Evolutionary conservation across 2,113 vertebrate species (phyloP).

Genomic region (Gallinago paraguaiae): DNA sequence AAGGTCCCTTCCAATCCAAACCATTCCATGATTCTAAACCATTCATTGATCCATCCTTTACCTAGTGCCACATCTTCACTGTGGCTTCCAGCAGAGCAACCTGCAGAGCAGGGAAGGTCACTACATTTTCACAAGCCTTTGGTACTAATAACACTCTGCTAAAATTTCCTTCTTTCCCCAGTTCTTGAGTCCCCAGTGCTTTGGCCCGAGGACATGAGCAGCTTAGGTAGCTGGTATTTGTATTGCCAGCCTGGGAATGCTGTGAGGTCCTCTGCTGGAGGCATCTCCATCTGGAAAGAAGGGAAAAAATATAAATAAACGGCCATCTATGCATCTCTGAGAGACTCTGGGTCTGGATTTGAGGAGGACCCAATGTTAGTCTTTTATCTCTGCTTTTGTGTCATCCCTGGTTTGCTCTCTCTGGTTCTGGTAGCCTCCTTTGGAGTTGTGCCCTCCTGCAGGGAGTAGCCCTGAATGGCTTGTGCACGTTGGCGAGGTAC

Average conservation of each 20-base stretch:
- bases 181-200: not conserved
- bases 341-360: not conserved
- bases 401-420: not conserved
- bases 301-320: not conserved
- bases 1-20: too few species aligned
- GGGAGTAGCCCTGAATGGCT: not conserved
- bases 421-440: not conserved
- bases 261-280: not conserved
- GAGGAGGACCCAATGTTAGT: not conserved
- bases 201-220: fast-evolving
- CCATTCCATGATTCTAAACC: too few species aligned
- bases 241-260: not conserved
- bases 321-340: not conserved
- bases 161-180: not conserved
- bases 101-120: not conserved
- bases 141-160: not conserved
- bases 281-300: not conserved
- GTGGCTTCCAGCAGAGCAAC: fast-evolving
- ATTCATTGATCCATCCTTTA: not conserved
- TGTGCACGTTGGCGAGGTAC: fast-evolving
- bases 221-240: not conserved
- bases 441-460: not conserved
- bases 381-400: not conserved
- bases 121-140: not conserved
- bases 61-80: not conserved